Base-by-base conservation (phyloP, 2,888 invertebrate species). In the Charanyca ferruginea region DNA sequence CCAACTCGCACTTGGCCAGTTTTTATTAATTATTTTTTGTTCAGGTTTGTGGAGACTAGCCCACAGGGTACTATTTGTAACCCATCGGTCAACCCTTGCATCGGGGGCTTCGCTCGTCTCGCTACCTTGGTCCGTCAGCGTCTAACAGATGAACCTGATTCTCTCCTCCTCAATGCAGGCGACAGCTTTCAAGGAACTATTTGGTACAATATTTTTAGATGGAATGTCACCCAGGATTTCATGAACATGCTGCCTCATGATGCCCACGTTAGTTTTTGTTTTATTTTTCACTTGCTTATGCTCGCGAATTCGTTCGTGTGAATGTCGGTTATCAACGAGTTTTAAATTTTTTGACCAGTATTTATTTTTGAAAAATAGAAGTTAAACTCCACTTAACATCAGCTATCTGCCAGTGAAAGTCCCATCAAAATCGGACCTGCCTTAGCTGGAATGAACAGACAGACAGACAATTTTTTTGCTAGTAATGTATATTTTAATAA, bases 191-290 rank as follows among this genome's bases (percentile, higher is more conserved):
- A 97, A 83, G 97, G 97, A 0, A 97, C 97, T 0, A 94, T 98
- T 5, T 98, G 98, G 97, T 98, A 98, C 86, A 97, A 97, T 70
- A 85, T 98, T 3, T 95, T 97, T 47, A 93, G 97, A 77, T 97
- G 97, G 97, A 97, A 97, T 77, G 97, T 97, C 0, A 98, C 98
- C 0, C 96, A 97, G 42, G 93, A 97, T 49, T 98, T 98, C 83
- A 96, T 98, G 93, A 98, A 98, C 84, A 94, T 97, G 87, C 85
- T 98, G 16, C 96, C 97, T 2, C 97, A 98, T 83, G 98, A 98
- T 87, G 98, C 97, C 1, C 97, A 98, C 95, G 98, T 98, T 91
- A 94, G 94, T 91, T 48, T 18, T 25, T 47, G 16, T 4, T 9
- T 35, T 45, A 4, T 11, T 32, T 53, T 42, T 49, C 16, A 20